Percentiles rank a stretch among this genome's conserved stretches.
Evolutionary conservation across 2,113 vertebrate species (phyloP).

Genomic region (Chiloscyllium plagiosum): DNA sequence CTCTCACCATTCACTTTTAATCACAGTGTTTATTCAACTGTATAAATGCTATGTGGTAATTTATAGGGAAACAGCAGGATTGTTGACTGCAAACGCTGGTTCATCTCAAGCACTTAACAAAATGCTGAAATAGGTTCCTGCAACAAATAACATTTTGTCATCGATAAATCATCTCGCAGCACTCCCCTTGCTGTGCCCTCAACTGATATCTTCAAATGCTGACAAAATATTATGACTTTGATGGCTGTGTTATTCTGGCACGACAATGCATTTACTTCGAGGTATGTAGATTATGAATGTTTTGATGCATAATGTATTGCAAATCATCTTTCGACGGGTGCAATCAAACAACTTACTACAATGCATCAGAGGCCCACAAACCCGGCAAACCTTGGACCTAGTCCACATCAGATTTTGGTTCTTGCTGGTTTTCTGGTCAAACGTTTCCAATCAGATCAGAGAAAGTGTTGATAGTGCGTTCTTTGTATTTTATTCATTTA

Average conservation of each 20-base stretch:
- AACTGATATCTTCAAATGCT: not conserved
- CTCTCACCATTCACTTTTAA: conserved; percentile 31
- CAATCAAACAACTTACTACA: not conserved
- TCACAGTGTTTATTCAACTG: conserved; percentile 26
- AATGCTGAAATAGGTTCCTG: conserved; percentile 12
- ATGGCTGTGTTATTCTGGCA: not conserved
- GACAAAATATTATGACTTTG: conserved; percentile 21
- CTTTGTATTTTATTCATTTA: too few species aligned
- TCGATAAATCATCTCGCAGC: conserved; percentile 3
- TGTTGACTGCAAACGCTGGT: not conserved
- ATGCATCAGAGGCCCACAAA: too few species aligned
- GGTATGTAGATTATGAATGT: not conserved
- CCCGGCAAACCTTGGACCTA: too few species aligned
- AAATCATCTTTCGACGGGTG: not conserved
- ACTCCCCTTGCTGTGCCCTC: not conserved
- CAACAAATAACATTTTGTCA: conserved; percentile 20
- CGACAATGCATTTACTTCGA: not conserved
- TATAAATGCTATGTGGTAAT: conserved; percentile 34
- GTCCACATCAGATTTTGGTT: too few species aligned
- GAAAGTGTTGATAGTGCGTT: too few species aligned
- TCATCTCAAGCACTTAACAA: not conserved
- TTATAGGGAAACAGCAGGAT: conserved; percentile 12
- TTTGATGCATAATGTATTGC: not conserved
- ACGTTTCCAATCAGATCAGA: too few species aligned
- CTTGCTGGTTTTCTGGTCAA: too few species aligned